These are phyloP conservation scores for Pseudopipra pipra DNA, from an alignment of 2,113 vertebrate species.

Conservation along the genomic window DNA sequence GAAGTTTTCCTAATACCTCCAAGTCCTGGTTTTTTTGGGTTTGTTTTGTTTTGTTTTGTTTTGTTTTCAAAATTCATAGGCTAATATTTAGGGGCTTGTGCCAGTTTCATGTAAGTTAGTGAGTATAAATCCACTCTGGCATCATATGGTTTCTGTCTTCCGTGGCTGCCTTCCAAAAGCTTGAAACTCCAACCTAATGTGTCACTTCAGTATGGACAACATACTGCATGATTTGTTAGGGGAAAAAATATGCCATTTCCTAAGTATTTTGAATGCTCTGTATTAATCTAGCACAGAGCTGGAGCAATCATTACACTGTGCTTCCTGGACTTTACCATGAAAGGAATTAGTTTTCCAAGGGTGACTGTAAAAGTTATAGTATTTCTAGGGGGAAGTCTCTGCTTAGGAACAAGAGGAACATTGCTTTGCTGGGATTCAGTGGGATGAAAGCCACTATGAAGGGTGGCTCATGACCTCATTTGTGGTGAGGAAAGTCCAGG, in stretches of 20 bases:
- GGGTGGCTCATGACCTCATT: not conserved
- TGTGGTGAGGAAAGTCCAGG: not conserved
- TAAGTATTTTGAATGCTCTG: not conserved
- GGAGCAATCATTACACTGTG: not conserved
- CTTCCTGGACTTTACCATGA: not conserved
- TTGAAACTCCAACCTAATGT: not conserved
- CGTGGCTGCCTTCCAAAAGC: not conserved
- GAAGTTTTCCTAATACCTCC: not conserved
- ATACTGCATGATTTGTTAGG: not conserved
- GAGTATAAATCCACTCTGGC: not conserved
- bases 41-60: too few relatives aligned
- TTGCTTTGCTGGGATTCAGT: not conserved
- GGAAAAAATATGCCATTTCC: not conserved
- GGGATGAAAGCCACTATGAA: not conserved
- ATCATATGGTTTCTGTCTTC: not conserved
- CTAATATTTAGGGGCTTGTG: not conserved
- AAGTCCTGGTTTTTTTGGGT: not conserved
- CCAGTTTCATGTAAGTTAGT: not conserved
- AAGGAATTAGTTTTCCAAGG: not conserved
- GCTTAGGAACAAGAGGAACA: not conserved
- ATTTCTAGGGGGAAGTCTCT: not conserved
- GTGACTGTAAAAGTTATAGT: not conserved
- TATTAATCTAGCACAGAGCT: constrained; percentile 10
- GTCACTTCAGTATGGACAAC: not conserved
- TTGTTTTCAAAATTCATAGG: not conserved